A percentile compares a stretch with the other conserved stretches of the same genome.
phyloP scores from a whole-genome alignment of 64 coral and sea anemone genomes.

The Porites australiensis region DNA sequence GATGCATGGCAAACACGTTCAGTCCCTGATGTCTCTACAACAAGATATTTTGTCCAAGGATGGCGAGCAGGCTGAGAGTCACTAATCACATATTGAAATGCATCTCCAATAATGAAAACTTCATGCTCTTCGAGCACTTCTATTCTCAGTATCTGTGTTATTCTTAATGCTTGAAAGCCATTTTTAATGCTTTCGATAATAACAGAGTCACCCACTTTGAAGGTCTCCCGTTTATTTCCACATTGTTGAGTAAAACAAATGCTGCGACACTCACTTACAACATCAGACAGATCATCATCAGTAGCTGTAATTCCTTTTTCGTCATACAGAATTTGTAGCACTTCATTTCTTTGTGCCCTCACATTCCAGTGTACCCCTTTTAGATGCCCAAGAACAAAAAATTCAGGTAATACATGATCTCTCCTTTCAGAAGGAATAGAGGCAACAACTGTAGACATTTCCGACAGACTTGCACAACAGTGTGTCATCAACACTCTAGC shows the following conservation, averaged over 20 bases:
- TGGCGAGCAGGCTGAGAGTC: neutral
- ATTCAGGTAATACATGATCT: neutral
- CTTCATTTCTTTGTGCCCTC: slow-evolving; percentile 4
- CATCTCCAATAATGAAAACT: neutral
- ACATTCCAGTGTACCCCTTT: slow-evolving; percentile 11
- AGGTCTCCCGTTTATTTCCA: neutral
- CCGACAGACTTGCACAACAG: neutral
- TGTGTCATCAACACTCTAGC: neutral
- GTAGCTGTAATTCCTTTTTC: neutral
- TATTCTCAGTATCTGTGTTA: neutral
- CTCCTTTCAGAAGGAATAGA: neutral
- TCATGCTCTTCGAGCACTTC: neutral
- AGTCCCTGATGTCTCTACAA: neutral
- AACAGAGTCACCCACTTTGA: slow-evolving; percentile 9
- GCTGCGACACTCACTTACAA: slow-evolving; percentile 4
- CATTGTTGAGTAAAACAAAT: neutral
- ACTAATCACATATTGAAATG: slow-evolving; percentile 11
- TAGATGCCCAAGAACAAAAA: neutral
- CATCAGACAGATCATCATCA: neutral
- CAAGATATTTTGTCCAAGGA: neutral
- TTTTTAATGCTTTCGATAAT: neutral
- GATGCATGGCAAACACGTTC: neutral
- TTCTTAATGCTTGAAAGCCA: neutral
- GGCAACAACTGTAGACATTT: neutral
- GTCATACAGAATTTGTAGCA: slow-evolving; percentile 3